These are phyloP conservation scores for Hippocampus mohnikei DNA, from an alignment of 2,113 vertebrate species.

Conservation along the genomic window DNA sequence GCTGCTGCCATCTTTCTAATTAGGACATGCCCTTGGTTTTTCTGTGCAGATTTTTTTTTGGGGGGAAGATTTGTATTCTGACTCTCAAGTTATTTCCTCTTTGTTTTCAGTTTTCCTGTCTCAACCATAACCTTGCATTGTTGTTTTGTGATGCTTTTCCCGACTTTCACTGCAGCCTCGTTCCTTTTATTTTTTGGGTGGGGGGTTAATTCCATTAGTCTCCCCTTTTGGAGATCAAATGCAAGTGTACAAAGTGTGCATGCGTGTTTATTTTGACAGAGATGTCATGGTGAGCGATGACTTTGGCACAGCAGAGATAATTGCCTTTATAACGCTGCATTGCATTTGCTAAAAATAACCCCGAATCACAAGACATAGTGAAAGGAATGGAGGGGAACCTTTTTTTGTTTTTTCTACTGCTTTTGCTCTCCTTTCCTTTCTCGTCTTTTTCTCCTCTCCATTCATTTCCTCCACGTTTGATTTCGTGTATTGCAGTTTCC, in stretches of 20 bases:
- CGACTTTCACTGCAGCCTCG: not conserved
- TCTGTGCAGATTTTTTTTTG: not conserved
- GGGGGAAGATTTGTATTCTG: not conserved
- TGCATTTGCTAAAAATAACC: conserved; percentile 73
- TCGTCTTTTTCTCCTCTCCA: conserved; percentile 31
- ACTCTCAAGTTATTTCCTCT: not conserved
- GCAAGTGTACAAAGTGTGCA: conserved; percentile 15
- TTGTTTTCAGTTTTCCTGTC: too few relatives aligned
- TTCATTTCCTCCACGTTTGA: conserved; percentile 35
- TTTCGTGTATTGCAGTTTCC: not conserved
- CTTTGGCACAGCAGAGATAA: conserved; percentile 60
- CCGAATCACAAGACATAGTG: conserved; percentile 54
- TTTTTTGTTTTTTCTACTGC: conserved; percentile 15
- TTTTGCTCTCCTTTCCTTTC: conserved; percentile 37
- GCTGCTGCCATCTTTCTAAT: not conserved
- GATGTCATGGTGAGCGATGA: conserved; percentile 54
- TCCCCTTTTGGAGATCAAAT: not conserved
- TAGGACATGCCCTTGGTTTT: not conserved
- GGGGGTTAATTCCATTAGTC: not conserved
- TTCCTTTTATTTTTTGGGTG: not conserved
- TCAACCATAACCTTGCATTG: not conserved
- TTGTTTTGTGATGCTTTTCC: not conserved
- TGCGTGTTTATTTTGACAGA: conserved; percentile 37
- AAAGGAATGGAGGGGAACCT: conserved; percentile 35
- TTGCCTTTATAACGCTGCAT: conserved; percentile 67